phyloP scores from a whole-genome alignment of 2,113 vertebrate species.

The Nothocercus julius region DNA sequence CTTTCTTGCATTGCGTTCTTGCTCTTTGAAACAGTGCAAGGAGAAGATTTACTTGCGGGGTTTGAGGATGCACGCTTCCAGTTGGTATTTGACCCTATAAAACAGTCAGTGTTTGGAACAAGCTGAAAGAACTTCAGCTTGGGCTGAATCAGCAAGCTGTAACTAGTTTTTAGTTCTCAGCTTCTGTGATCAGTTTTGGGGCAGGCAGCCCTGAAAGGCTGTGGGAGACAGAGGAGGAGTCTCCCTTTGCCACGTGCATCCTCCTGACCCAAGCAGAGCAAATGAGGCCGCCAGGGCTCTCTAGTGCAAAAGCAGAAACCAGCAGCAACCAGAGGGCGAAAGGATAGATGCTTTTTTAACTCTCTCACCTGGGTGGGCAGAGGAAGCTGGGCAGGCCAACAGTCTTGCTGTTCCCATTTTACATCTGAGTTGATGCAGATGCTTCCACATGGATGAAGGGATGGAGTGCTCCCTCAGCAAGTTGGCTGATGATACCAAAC shows the following conservation, averaged over 20 bases:
- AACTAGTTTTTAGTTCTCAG: background rate
- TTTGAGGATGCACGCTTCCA: background rate
- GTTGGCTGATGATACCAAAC: too few species aligned
- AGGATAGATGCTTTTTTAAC: background rate
- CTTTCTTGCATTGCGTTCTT: background rate
- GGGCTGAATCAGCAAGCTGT: background rate
- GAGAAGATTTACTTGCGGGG: background rate
- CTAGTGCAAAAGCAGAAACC: background rate
- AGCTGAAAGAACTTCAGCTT: background rate
- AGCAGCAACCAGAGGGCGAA: background rate
- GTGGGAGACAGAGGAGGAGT: background rate
- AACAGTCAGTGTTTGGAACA: background rate
- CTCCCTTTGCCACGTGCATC: background rate
- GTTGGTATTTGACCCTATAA: background rate
- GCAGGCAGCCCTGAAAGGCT: accelerated
- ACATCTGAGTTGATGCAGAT: background rate
- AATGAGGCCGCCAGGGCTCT: background rate
- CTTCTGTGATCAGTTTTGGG: background rate
- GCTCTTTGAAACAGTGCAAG: background rate
- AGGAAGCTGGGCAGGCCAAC: background rate
- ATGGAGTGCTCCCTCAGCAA: too few species aligned
- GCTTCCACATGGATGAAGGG: background rate
- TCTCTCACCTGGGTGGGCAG: background rate
- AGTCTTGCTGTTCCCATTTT: background rate
- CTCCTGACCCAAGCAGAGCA: background rate